A percentile compares a stretch with the other conserved stretches of the same genome.
Evolutionary conservation across 2,797 vertebrate species (phyloP).

Genomic region (Peromyscus nudipes): DNA sequence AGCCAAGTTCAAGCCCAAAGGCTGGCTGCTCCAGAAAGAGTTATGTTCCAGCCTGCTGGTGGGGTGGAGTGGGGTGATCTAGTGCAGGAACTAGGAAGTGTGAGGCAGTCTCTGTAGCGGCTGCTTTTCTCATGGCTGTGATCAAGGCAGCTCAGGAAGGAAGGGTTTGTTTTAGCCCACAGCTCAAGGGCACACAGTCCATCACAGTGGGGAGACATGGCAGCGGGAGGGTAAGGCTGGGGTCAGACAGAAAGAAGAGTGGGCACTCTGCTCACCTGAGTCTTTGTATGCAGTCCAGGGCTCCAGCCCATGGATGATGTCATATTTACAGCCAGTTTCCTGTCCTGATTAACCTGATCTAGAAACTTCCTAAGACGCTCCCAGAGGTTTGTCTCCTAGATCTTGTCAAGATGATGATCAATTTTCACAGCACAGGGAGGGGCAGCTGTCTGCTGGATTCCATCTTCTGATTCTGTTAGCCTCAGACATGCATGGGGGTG

Average conservation of each 20-base stretch:
- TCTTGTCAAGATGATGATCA: background rate
- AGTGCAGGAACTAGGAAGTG: background rate
- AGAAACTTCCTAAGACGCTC: background rate
- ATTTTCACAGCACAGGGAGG: background rate
- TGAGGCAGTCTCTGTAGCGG: background rate
- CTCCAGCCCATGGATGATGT: no score
- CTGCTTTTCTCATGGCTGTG: background rate
- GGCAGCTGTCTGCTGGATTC: background rate
- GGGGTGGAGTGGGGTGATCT: no score
- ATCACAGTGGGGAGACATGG: background rate
- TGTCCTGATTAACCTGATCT: background rate
- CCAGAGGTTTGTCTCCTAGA: background rate
- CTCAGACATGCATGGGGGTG: no score
- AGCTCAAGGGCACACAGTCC: background rate
- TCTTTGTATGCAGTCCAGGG: no score
- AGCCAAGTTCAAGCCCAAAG: background rate
- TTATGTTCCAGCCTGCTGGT: background rate
- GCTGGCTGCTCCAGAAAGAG: background rate
- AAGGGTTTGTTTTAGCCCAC: background rate
- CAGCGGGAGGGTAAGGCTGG: background rate
- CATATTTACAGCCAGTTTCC: background rate
- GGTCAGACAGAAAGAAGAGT: background rate
- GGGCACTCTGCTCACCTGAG: background rate
- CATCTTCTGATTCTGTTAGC: background rate
- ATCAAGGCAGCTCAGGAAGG: background rate